A percentile compares a stretch with the other conserved stretches of the same genome.
These are phyloP conservation scores for Dreissena rostriformis DNA, from an alignment of 1,140 invertebrate species.

Conservation along the genomic window DNA sequence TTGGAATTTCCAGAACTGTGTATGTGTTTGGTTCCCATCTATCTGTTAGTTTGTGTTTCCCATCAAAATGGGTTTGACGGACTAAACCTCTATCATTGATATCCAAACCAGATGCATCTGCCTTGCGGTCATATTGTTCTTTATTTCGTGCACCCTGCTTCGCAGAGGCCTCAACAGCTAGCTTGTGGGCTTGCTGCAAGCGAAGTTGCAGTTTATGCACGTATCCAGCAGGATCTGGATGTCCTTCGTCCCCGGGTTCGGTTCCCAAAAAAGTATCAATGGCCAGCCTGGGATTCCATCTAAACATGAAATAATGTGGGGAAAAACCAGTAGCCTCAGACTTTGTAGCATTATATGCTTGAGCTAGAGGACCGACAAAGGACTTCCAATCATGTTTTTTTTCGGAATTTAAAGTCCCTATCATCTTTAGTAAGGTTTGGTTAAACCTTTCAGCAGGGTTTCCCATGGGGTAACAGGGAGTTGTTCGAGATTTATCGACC, in stretches of 20 bases:
- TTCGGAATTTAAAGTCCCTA: slow-evolving; percentile 11
- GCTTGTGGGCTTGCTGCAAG: not conserved
- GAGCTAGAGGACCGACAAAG: slow-evolving; percentile 4
- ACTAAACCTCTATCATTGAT: slow-evolving; percentile 26
- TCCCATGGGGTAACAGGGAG: slow-evolving; percentile 24
- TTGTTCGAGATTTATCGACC: slow-evolving; percentile 12
- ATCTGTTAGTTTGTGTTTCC: slow-evolving; percentile 30
- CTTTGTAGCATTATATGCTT: slow-evolving; percentile 32
- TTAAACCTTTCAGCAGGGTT: slow-evolving; percentile 18
- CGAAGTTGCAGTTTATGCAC: slow-evolving; percentile 1
- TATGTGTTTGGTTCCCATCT: slow-evolving; percentile 26
- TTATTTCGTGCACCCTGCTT: not conserved
- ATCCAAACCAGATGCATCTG: not conserved
- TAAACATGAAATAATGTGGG: slow-evolving; percentile 13
- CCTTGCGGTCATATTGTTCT: slow-evolving; percentile 5
- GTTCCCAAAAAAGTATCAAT: slow-evolving; percentile 35
- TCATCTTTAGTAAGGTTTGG: slow-evolving; percentile 13
- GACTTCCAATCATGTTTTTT: slow-evolving; percentile 16
- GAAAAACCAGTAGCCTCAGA: slow-evolving; percentile 21
- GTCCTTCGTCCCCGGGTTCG: not conserved
- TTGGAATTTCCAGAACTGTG: not conserved
- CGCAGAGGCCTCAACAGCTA: not conserved
- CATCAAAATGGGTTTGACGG: not conserved
- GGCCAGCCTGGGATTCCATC: slow-evolving; percentile 23
- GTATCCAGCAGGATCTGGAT: not conserved